phyloP scores from a whole-genome alignment of 2,113 vertebrate species.

The Neotoma lepida region DNA sequence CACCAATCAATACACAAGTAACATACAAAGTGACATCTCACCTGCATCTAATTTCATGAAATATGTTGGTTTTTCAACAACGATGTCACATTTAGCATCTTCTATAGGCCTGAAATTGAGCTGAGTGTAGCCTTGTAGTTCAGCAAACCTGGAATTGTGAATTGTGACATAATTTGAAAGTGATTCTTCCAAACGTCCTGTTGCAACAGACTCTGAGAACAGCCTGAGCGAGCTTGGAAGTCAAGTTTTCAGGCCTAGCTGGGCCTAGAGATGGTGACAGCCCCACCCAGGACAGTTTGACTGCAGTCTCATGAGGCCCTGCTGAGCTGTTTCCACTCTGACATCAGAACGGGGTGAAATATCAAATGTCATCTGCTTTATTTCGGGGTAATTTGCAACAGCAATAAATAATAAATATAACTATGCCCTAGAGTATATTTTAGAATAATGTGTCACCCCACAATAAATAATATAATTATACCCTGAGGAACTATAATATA shows the following conservation, averaged over 20 bases:
- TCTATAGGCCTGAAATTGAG: conserved; percentile 90
- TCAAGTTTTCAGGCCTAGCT: neutral
- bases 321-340: neutral
- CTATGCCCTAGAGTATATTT: neutral
- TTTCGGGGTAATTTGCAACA: neutral
- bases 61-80: conserved; percentile 93
- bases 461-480: neutral
- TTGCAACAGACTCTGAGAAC: neutral
- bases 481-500: neutral
- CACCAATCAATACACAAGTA: neutral
- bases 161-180: conserved; percentile 61
- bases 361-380: neutral
- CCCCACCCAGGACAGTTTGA: neutral
- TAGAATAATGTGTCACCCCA: neutral
- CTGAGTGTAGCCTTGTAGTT: conserved; percentile 92
- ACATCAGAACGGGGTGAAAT: neutral
- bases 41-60: conserved; percentile 99
- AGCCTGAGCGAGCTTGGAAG: neutral
- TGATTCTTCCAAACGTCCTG: conserved; percentile 16
- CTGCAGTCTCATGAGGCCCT: too few species aligned
- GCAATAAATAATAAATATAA: conserved; percentile 15
- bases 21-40: conserved; percentile 73
- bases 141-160: conserved; percentile 92
- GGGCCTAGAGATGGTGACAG: neutral
- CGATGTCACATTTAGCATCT: conserved; percentile 90